Conservation (phyloP, 2,888 invertebrate genomes). For the Ophion ellenae region DNA sequence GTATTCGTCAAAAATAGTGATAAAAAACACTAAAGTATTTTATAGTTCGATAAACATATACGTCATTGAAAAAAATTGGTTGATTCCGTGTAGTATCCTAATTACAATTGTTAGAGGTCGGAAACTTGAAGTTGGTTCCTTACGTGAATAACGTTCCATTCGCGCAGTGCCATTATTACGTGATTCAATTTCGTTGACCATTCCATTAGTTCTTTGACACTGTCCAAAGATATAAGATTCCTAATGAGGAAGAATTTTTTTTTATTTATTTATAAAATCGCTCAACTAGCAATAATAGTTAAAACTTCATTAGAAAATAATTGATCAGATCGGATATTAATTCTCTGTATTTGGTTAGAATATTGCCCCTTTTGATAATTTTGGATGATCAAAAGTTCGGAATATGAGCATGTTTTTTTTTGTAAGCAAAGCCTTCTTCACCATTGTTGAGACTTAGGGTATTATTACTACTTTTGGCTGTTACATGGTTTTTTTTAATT, state of each 20-base stretch:
- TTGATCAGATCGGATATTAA: background rate
- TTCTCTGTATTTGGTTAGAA: background rate
- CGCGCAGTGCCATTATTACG: conserved; percentile 82
- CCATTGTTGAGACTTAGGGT: too few species aligned
- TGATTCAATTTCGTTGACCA: conserved; percentile 85
- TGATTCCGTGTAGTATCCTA: background rate
- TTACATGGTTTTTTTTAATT: too few species aligned
- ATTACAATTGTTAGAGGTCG: conserved; percentile 10
- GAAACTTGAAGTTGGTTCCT: conserved; percentile 39
- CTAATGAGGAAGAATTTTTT: conserved; percentile 62
- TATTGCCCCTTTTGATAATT: too few species aligned
- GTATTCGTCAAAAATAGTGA: conserved; percentile 9
- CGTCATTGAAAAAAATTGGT: background rate
- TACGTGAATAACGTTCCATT: conserved; percentile 81
- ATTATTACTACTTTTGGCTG: too few species aligned
- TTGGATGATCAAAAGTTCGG: too few species aligned
- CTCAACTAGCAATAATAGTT: background rate
- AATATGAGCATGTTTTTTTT: too few species aligned
- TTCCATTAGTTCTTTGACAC: conserved; percentile 82
- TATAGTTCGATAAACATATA: background rate
- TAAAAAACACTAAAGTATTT: background rate
- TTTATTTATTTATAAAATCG: background rate
- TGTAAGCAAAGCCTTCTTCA: too few species aligned
- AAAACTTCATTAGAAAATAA: background rate
- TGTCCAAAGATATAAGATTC: conserved; percentile 84